These are phyloP conservation scores for Pterobdella sp. DNA, from an alignment of 2,888 invertebrate species.

Conservation along the genomic window DNA sequence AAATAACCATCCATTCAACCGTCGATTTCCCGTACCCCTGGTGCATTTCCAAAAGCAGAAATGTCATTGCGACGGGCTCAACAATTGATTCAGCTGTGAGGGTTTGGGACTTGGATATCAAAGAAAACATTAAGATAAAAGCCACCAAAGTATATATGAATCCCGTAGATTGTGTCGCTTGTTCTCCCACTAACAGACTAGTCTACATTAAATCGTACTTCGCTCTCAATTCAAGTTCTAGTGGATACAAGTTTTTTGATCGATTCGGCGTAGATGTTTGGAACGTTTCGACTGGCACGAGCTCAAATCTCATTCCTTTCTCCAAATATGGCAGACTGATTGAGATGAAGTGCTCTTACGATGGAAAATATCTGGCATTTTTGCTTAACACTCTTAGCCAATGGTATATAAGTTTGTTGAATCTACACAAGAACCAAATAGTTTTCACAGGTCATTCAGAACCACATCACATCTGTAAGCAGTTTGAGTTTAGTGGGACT, in stretches of 20 bases:
- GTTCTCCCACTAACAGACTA: constrained; percentile 32
- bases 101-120: constrained; percentile 37
- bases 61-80: constrained; percentile 38
- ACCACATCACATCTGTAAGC: constrained; percentile 31
- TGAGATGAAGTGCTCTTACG: constrained; percentile 36
- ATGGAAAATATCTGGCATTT: constrained; percentile 36
- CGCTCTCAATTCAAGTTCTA: constrained; percentile 34
- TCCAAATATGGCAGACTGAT: constrained; percentile 36
- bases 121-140: constrained; percentile 27
- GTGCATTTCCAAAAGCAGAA: constrained; percentile 30
- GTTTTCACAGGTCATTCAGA: constrained; percentile 20
- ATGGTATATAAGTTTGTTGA: constrained; percentile 31
- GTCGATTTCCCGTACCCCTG: constrained; percentile 35
- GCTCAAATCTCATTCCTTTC: constrained; percentile 35
- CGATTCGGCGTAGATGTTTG: constrained; percentile 42
- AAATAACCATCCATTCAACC: constrained; percentile 35
- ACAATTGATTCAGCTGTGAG: constrained; percentile 39
- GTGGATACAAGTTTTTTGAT: constrained; percentile 41
- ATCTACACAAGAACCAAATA: constrained; percentile 18
- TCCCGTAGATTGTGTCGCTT: constrained; percentile 37
- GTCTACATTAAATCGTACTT: constrained; percentile 39
- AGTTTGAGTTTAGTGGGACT: constrained; percentile 31
- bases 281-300: constrained; percentile 37
- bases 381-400: constrained; percentile 33
- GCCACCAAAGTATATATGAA: constrained; percentile 35